Conservation (phyloP, 2,113 vertebrate genomes). For the Actenoides lindsayi region DNA sequence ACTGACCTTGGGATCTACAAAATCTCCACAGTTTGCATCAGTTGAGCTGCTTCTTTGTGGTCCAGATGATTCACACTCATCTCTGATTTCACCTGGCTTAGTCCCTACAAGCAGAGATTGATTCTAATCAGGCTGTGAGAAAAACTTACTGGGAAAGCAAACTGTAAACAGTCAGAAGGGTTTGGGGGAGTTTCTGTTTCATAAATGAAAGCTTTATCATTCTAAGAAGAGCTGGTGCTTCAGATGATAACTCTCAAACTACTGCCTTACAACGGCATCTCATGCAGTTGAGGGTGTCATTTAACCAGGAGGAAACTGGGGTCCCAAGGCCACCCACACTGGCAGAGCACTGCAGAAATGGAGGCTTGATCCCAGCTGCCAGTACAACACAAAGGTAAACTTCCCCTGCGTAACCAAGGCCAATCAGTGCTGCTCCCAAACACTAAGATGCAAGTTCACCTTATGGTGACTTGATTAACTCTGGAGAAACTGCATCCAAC, state of each 20-base stretch:
- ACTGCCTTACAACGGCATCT: not conserved
- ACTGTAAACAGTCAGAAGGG: not conserved
- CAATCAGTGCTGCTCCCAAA: not conserved
- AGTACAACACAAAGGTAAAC: not conserved
- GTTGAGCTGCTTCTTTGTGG: slow-evolving; percentile 72
- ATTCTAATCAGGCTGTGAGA: not conserved
- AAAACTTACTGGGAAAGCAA: not conserved
- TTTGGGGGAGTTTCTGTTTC: not conserved
- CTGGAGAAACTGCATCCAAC: not conserved
- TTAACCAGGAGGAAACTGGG: not conserved
- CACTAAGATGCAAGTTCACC: not conserved
- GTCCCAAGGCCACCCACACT: not conserved
- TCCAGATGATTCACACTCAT: slow-evolving; percentile 66
- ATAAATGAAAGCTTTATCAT: not conserved
- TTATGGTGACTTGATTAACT: not conserved
- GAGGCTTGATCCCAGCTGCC: not conserved
- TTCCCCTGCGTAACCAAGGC: not conserved
- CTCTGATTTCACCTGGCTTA: slow-evolving; percentile 71
- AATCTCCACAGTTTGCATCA: slow-evolving; percentile 72
- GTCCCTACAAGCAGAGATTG: slow-evolving; percentile 53
- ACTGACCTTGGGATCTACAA: slow-evolving; percentile 77
- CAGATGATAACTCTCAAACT: not conserved
- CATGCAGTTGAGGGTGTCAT: not conserved
- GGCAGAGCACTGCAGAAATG: not conserved
- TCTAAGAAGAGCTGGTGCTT: not conserved